phyloP scores from a whole-genome alignment of 2,113 vertebrate species.

The Phalacrocorax brasilianus region DNA sequence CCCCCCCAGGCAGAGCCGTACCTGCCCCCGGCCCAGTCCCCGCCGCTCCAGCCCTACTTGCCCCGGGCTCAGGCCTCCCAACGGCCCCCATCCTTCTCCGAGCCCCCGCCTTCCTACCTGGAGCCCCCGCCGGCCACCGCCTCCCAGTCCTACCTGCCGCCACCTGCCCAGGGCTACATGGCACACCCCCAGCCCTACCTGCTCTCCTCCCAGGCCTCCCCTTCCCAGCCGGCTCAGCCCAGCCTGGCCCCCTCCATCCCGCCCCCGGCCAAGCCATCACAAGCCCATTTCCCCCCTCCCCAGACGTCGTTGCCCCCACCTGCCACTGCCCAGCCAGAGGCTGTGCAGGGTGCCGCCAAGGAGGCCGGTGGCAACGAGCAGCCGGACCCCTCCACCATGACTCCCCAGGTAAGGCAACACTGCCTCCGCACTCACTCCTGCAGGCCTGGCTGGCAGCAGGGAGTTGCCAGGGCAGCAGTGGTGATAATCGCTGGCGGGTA shows the following conservation, averaged over 20 bases:
- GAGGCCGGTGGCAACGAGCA: slow-evolving; percentile 56
- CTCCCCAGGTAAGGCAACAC: slow-evolving; percentile 80
- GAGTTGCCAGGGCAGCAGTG: background rate
- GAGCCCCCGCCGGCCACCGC: background rate
- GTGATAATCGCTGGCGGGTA: accelerated
- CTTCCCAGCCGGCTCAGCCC: slow-evolving; percentile 62
- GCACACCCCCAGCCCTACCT: slow-evolving; percentile 69
- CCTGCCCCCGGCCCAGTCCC: too few species aligned
- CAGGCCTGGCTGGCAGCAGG: background rate
- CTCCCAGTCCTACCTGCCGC: slow-evolving; percentile 59
- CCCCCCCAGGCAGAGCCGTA: too few species aligned
- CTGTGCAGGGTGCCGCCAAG: slow-evolving; percentile 47
- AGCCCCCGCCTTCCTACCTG: too few species aligned
- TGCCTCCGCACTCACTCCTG: accelerated
- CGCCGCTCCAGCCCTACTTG: too few species aligned
- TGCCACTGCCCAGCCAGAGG: slow-evolving; percentile 49
- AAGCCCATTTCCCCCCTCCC: slow-evolving; percentile 55
- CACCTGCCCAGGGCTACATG: slow-evolving; percentile 66
- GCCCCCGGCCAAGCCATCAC: slow-evolving; percentile 40
- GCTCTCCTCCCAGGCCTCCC: slow-evolving; percentile 64
- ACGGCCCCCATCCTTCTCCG: too few species aligned
- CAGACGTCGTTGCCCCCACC: slow-evolving; percentile 39
- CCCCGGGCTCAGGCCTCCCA: too few species aligned
- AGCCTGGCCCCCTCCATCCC: background rate
- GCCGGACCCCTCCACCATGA: slow-evolving; percentile 79